Conservation (phyloP, 2,797 vertebrate species). For the Coendou prehensilis region DNA sequence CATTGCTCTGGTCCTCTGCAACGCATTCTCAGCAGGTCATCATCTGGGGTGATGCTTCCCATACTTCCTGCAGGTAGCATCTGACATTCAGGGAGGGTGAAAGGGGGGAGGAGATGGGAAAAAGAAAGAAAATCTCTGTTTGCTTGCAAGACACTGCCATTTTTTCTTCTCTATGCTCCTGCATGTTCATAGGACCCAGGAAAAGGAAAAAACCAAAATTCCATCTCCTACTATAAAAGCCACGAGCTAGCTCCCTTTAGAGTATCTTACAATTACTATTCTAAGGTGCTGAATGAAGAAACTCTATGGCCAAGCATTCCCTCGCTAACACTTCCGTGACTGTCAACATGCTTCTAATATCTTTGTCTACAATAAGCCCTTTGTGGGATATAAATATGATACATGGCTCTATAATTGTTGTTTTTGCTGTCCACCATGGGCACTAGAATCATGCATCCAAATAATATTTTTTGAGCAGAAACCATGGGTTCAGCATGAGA, state of each 20-base stretch:
- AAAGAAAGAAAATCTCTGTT: not conserved
- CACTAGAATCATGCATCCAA: not conserved
- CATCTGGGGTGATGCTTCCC: not conserved
- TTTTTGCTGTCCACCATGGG: not conserved
- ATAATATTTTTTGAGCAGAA: slow-evolving; percentile 24
- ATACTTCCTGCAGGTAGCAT: not conserved
- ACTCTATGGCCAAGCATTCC: not conserved
- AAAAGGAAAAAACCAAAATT: slow-evolving; percentile 13
- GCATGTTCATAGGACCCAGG: not conserved
- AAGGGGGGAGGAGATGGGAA: not conserved
- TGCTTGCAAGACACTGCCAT: not conserved
- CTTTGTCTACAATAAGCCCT: not conserved
- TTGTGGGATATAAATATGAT: slow-evolving; percentile 30
- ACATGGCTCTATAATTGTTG: not conserved
- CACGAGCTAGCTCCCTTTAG: not conserved
- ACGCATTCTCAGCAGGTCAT: not conserved
- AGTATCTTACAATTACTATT: slow-evolving; percentile 6
- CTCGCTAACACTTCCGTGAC: not conserved
- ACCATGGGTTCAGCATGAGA: not conserved
- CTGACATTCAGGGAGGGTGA: not conserved
- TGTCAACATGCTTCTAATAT: slow-evolving; percentile 32
- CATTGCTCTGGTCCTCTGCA: not conserved
- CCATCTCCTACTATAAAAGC: not conserved
- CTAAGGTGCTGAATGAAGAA: slow-evolving; percentile 8
- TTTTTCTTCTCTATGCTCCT: slow-evolving; percentile 9